A percentile compares a stretch with the other conserved stretches of the same genome.
Evolutionary conservation across 1,140 invertebrate genomes (phyloP).

Genomic region (Euura lappo): DNA sequence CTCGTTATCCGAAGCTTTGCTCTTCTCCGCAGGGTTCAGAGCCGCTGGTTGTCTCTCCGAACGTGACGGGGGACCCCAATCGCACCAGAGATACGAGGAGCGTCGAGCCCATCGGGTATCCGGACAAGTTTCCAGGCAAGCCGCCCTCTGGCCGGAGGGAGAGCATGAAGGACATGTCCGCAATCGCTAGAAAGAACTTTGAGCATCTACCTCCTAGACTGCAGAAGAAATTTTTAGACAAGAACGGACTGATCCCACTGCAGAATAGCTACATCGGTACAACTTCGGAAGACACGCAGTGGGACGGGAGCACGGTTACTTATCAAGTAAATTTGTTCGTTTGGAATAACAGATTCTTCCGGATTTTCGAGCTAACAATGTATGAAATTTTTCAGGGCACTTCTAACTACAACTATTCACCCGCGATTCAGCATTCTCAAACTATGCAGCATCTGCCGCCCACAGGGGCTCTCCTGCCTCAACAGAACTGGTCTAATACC

Average conservation of each 20-base stretch:
- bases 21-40: conserved; percentile 58
- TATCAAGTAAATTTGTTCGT: conserved; percentile 49
- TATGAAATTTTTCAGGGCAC: conserved; percentile 35
- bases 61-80: conserved; percentile 49
- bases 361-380: neutral
- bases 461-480: conserved; percentile 39
- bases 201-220: conserved; percentile 63
- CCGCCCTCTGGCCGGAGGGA: conserved; percentile 62
- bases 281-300: conserved; percentile 50
- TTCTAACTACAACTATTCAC: conserved; percentile 37
- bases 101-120: conserved; percentile 57
- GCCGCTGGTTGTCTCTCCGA: conserved; percentile 53
- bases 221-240: conserved; percentile 59
- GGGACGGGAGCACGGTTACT: conserved; percentile 60
- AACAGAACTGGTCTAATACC: conserved; percentile 58
- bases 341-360: neutral
- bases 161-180: conserved; percentile 45
- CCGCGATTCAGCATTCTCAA: conserved; percentile 47
- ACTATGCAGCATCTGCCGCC: conserved; percentile 52
- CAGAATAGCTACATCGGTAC: conserved; percentile 41
- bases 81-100: conserved; percentile 62
- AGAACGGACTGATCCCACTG: conserved; percentile 54
- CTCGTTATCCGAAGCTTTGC: no score
- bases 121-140: conserved; percentile 60
- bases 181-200: conserved; percentile 39